These are phyloP conservation scores for Odobenus rosmarus DNA, from an alignment of 2,113 vertebrate genomes.

Conservation along the genomic window DNA sequence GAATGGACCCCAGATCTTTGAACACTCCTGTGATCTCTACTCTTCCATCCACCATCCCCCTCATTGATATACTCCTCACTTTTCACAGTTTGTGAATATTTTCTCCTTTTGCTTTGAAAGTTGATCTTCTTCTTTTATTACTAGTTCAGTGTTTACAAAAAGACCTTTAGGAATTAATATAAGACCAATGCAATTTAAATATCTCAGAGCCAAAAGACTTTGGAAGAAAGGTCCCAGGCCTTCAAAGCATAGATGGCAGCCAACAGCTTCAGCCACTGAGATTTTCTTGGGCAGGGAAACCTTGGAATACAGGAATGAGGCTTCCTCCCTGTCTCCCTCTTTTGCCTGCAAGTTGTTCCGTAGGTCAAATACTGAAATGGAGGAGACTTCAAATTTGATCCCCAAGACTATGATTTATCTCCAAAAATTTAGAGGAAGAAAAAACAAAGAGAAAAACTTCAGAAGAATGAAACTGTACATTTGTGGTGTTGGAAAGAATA, in stretches of 20 bases:
- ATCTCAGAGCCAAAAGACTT: conserved; percentile 59
- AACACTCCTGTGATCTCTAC: not conserved
- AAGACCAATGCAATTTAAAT: conserved; percentile 66
- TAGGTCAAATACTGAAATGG: conserved; percentile 52
- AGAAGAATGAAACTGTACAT: conserved; percentile 57
- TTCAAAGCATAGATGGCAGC: conserved; percentile 53
- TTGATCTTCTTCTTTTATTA: conserved; percentile 64
- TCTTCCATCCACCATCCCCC: not conserved
- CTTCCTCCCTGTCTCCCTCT: not conserved
- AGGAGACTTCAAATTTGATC: conserved; percentile 44
- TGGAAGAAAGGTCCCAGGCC: conserved; percentile 57
- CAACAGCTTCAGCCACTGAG: conserved; percentile 55
- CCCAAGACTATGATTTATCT: conserved; percentile 61
- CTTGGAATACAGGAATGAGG: conserved; percentile 50
- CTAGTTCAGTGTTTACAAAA: conserved; percentile 67
- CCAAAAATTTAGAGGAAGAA: conserved; percentile 56
- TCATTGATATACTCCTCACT: not conserved
- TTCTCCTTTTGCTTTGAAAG: conserved; percentile 52
- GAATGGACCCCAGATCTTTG: not conserved
- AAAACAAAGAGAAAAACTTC: conserved; percentile 68
- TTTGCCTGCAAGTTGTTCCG: conserved; percentile 54
- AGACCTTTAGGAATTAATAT: conserved; percentile 61
- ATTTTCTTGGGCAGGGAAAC: conserved; percentile 65
- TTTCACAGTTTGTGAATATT: not conserved
- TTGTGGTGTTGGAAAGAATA: conserved; percentile 54